These are phyloP conservation scores for Iguana delicatissima DNA, from an alignment of 2,797 vertebrate species.

Conservation along the genomic window DNA sequence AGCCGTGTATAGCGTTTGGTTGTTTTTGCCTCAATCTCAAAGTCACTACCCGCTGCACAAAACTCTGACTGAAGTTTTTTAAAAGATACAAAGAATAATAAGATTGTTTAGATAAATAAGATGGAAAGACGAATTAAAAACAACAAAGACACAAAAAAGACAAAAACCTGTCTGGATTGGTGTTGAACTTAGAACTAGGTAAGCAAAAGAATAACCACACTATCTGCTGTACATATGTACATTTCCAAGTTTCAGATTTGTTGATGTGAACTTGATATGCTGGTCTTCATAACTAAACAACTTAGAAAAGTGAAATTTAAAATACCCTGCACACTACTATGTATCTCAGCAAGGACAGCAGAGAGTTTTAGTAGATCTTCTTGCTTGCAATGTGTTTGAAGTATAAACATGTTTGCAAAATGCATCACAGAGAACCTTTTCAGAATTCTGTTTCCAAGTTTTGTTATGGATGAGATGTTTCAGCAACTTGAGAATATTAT, in stretches of 20 bases:
- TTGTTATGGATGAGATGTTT: neutral
- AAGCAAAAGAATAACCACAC: neutral
- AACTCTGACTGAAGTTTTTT: too few relatives aligned
- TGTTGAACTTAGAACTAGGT: neutral
- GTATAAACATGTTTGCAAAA: slow-evolving; percentile 15
- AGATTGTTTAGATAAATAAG: neutral
- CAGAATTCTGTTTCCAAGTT: neutral
- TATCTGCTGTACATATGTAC: neutral
- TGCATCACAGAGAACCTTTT: neutral
- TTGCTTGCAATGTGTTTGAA: neutral
- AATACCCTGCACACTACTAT: neutral
- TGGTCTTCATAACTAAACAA: neutral
- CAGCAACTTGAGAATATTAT: neutral
- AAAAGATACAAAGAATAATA: neutral
- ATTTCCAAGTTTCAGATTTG: neutral
- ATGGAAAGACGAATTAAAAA: neutral
- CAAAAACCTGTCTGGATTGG: neutral
- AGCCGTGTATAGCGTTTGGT: neutral
- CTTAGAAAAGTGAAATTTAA: neutral
- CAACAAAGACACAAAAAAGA: neutral
- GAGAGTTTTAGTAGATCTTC: neutral
- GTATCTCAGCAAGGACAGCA: neutral
- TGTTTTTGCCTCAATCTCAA: neutral
- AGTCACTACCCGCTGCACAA: too few relatives aligned
- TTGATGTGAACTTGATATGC: neutral